phyloP scores from a whole-genome alignment of 2,113 vertebrate genomes.

The Patagioenas fasciata region DNA sequence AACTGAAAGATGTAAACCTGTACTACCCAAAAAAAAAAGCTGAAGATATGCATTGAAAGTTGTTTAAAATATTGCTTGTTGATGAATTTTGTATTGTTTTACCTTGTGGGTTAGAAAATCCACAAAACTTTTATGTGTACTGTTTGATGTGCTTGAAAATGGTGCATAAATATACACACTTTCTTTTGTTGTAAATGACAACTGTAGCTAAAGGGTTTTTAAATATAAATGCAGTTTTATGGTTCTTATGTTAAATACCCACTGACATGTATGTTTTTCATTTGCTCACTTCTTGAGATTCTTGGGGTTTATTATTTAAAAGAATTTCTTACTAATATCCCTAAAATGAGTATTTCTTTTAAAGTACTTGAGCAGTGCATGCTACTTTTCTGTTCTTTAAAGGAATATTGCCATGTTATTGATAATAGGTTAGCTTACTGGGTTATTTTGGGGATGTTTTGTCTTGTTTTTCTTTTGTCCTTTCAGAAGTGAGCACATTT shows the following conservation, averaged over 20 bases:
- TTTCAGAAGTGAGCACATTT: constrained; percentile 62
- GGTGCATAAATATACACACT: constrained; percentile 68
- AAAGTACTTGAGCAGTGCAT: constrained; percentile 72
- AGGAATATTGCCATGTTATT: constrained; percentile 52
- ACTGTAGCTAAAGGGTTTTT: constrained; percentile 47
- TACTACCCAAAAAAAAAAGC: constrained; percentile 40
- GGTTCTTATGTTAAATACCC: constrained; percentile 64
- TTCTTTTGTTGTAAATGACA: constrained; percentile 67
- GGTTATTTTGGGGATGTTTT: constrained; percentile 44
- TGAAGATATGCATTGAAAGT: constrained; percentile 60
- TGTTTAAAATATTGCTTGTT: constrained; percentile 70
- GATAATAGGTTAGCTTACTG: constrained; percentile 59
- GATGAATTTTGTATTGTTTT: constrained; percentile 72
- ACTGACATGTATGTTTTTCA: constrained; percentile 49
- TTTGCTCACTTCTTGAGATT: constrained; percentile 67
- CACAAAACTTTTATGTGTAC: constrained; percentile 48
- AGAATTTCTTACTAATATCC: constrained; percentile 65
- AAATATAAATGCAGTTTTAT: constrained; percentile 53
- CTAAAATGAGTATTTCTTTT: constrained; percentile 66
- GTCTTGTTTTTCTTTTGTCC: constrained; percentile 6
- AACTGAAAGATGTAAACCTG: constrained; percentile 57
- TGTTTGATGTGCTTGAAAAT: constrained; percentile 77
- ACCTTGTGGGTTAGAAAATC: constrained; percentile 34
- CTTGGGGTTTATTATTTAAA: constrained; percentile 62
- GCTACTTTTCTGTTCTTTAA: constrained; percentile 65